Conservation (phyloP, 37 sponge, comb jelly and placozoan species). For the Corticium candelabrum region DNA sequence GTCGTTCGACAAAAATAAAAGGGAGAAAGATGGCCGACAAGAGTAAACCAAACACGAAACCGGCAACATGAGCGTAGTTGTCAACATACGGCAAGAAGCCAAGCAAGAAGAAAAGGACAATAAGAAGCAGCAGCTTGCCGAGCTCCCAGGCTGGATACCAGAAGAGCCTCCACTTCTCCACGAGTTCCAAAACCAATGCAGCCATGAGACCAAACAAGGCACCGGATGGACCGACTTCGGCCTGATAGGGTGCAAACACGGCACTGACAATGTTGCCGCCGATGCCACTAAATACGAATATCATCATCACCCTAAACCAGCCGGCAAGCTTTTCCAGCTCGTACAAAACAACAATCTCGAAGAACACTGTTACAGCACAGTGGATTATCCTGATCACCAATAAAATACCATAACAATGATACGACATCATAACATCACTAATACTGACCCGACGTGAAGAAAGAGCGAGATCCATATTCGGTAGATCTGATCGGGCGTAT, state of each 20-base stretch:
- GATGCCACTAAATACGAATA: conserved; percentile 81
- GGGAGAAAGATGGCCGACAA: conserved; percentile 17
- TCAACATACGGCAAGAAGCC: conserved; percentile 15
- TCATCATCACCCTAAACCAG: conserved; percentile 56
- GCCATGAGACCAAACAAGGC: conserved; percentile 1
- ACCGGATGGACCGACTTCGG: conserved; percentile 48
- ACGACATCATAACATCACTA: not conserved
- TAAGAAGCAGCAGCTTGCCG: conserved; percentile 19
- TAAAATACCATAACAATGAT: not conserved
- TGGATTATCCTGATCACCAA: conserved; percentile 55
- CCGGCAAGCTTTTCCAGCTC: conserved; percentile 83
- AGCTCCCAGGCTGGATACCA: not conserved
- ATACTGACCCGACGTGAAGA: conserved; percentile 62
- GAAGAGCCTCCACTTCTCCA: not conserved
- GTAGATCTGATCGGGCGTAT: conserved; percentile 86
- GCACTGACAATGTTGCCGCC: conserved; percentile 87
- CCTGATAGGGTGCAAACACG: conserved; percentile 76
- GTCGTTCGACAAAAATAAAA: not conserved
- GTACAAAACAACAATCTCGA: conserved; percentile 54
- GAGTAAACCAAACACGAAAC: conserved; percentile 32
- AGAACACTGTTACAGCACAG: conserved; percentile 47
- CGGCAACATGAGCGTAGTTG: conserved; percentile 27
- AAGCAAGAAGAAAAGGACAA: conserved; percentile 16
- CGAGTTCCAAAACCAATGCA: not conserved
- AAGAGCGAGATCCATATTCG: conserved; percentile 63